Evolutionary conservation across 2,888 invertebrate species (phyloP), one percentile per base, ranked within the genome.

Genomic region (Endotricha flammealis): DNA sequence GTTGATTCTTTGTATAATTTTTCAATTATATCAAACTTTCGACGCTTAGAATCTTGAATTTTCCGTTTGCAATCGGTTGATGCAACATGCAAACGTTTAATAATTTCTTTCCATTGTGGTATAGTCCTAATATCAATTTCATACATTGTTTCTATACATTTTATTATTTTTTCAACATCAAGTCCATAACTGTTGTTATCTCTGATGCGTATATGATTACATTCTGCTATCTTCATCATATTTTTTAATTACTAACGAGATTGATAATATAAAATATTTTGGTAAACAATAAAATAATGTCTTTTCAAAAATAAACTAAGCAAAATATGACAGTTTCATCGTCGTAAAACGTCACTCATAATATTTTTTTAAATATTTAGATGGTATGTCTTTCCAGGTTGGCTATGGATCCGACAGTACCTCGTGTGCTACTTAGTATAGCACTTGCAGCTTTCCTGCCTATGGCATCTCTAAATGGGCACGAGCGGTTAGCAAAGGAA

Each of bases 361-460:
- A n/a, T n/a, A n/a, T n/a, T n/a, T n/a, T n/a, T n/a, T n/a, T n/a
- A n/a, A n/a, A n/a, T n/a, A n/a, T n/a, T n/a, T n/a, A n/a, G 14
- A 13, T 29, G 11, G 6, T 3, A 22, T 36, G 3, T 36, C 25
- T 39, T 41, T 44, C 12, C 60, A 81, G 81, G 53, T 62, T 63
- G 60, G 67, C 69, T 58, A 87, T 85, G 86, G 85, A 86, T 59
- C 64, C 72, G 46, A 62, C 73, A 48, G 64, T 82, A 50, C 81
- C 83, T 20, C 71, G 83, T 23, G 76, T 86, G 37, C 48, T 85
- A 50, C 62, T 86, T 47, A 82, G 83, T 65, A 80, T 86, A 75
- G 82, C 73, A 32, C 62, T 86, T 48, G 82, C 83, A 31, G 76
- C 76, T 32, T 53, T 85, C 40, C 65, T 85, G 38, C 86, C 86